Conservation (phyloP, 2,888 invertebrate species). For the Cylindroiulus punctatus region DNA sequence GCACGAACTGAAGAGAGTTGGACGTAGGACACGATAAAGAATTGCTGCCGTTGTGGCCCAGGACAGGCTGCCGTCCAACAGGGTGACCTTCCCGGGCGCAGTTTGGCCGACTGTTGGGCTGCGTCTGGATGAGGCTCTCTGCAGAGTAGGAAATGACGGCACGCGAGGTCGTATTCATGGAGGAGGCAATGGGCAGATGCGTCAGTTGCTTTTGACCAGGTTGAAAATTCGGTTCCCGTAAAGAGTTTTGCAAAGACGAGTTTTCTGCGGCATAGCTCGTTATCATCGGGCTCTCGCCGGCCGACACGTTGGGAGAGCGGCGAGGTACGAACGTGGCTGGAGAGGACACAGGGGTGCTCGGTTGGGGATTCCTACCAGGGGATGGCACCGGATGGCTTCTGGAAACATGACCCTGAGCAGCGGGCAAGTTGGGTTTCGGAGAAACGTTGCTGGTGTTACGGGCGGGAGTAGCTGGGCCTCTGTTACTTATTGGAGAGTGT, state of each 20-base stretch:
- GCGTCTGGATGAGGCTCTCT: constrained; percentile 58
- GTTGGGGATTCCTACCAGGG: neutral
- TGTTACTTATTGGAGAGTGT: constrained; percentile 40
- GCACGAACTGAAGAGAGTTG: neutral
- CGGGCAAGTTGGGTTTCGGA: constrained; percentile 49
- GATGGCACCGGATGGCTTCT: constrained; percentile 46
- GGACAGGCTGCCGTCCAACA: neutral
- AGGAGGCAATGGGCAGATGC: constrained; percentile 32
- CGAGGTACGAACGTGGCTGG: constrained; percentile 54
- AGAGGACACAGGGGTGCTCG: constrained; percentile 49
- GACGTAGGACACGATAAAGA: neutral
- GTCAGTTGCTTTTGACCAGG: constrained; percentile 52
- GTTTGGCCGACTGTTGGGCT: constrained; percentile 54
- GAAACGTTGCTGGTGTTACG: constrained; percentile 29
- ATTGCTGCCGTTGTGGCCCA: constrained; percentile 38
- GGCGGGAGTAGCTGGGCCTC: neutral
- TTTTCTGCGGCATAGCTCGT: constrained; percentile 40
- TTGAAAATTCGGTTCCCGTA: constrained; percentile 30
- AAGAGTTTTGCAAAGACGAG: neutral
- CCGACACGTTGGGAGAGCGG: constrained; percentile 51
- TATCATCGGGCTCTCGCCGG: constrained; percentile 40
- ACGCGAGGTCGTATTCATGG: constrained; percentile 42
- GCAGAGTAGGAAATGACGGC: constrained; percentile 58
- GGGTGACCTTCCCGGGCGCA: constrained; percentile 53
- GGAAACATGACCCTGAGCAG: constrained; percentile 15